Percentiles rank a stretch among this genome's conserved stretches.
phyloP scores from a whole-genome alignment of 2,113 vertebrate species.

The Pogona vitticeps region DNA sequence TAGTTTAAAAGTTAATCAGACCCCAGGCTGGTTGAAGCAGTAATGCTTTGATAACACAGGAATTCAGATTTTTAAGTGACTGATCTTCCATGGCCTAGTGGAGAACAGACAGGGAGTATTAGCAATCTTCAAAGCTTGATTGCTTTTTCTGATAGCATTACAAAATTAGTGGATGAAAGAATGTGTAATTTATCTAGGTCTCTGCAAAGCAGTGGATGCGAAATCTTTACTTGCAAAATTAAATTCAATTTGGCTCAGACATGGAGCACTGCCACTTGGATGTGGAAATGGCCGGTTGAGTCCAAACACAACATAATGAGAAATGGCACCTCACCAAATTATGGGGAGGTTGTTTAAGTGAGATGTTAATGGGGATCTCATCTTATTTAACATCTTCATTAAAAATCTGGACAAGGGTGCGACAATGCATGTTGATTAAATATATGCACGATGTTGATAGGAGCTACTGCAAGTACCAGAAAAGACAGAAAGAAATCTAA shows the following conservation, averaged over 20 bases:
- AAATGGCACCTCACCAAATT: conserved; percentile 45
- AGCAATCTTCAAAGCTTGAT: conserved; percentile 73
- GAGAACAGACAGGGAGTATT: conserved; percentile 57
- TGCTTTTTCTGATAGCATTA: conserved; percentile 73
- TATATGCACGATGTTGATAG: conserved; percentile 67
- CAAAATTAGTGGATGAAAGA: conserved; percentile 73
- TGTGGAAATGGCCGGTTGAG: conserved; percentile 63
- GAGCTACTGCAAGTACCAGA: conserved; percentile 59
- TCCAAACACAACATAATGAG: conserved; percentile 62
- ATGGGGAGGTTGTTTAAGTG: conserved; percentile 52
- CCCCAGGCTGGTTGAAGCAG: conserved; percentile 50
- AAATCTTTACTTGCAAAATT: conserved; percentile 72
- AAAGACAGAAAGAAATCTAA: neutral
- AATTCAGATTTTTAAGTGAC: conserved; percentile 58
- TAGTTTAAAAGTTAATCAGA: conserved; percentile 56
- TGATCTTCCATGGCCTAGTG: conserved; percentile 45
- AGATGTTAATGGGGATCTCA: conserved; percentile 60
- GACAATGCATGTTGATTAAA: conserved; percentile 74
- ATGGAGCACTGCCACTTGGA: conserved; percentile 64
- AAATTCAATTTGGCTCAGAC: conserved; percentile 71
- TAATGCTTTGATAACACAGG: conserved; percentile 55
- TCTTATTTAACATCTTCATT: conserved; percentile 75
- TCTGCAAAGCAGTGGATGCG: conserved; percentile 65
- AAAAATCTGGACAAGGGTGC: conserved; percentile 71
- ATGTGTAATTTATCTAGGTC: conserved; percentile 71